Evolutionary conservation across 2,888 invertebrate species (phyloP).

Genomic region (Orthosia cruda): DNA sequence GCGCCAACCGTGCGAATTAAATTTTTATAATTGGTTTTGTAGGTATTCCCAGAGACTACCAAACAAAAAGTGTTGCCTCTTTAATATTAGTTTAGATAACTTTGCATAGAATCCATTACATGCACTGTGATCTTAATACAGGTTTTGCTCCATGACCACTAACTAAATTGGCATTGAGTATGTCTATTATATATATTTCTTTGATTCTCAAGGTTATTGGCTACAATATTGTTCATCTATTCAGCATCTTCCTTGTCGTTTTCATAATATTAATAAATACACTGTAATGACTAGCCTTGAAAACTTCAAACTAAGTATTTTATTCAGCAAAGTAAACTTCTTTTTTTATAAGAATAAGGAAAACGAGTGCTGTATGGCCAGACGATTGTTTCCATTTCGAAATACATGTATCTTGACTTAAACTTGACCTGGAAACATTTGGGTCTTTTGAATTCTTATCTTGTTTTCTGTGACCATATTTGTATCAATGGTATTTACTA

Average conservation of each 20-base stretch:
- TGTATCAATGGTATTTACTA: conserved; percentile 26
- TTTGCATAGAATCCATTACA: conserved; percentile 22
- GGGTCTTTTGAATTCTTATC: conserved; percentile 20
- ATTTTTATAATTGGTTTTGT: too few relatives aligned
- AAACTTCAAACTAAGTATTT: conserved; percentile 21
- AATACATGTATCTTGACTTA: conserved; percentile 32
- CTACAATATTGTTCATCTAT: conserved; percentile 42
- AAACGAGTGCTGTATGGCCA: conserved; percentile 21
- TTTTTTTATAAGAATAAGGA: conserved; percentile 44
- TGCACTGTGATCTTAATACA: conserved; percentile 29
- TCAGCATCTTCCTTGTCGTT: conserved; percentile 33
- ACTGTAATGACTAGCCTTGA: conserved; percentile 37
- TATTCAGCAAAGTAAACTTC: conserved; percentile 10
- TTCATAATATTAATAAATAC: conserved; percentile 33
- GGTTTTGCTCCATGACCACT: conserved; percentile 21
- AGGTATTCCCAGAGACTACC: too few relatives aligned
- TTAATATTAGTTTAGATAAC: neutral
- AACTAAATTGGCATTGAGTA: conserved; percentile 47
- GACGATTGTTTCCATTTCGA: conserved; percentile 26
- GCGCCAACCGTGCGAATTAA: too few relatives aligned
- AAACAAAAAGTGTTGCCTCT: neutral
- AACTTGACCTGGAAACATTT: conserved; percentile 56
- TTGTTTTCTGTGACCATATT: conserved; percentile 41
- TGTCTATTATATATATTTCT: conserved; percentile 48
- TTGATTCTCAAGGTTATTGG: conserved; percentile 36